Conservation (phyloP, 2,113 vertebrate species). For the Pan paniscus region DNA sequence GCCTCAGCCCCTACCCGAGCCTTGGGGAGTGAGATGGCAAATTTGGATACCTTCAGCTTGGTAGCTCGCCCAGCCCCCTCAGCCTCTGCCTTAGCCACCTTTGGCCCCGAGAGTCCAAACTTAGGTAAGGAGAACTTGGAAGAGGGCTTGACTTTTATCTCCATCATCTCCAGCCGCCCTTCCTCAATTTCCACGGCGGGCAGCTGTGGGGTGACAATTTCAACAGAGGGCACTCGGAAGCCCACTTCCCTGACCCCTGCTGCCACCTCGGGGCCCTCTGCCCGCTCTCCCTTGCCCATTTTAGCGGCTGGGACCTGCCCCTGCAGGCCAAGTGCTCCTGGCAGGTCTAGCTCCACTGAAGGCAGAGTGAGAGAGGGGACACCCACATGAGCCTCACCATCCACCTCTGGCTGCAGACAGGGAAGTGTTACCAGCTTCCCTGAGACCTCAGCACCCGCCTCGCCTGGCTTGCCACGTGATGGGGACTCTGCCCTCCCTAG, state of each 20-base stretch:
- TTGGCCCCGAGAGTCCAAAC: conserved; percentile 78
- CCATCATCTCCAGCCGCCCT: background rate
- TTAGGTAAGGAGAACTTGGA: conserved; percentile 83
- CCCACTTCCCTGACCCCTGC: background rate
- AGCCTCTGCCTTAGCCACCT: conserved; percentile 68
- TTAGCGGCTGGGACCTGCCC: background rate
- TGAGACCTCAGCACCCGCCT: conserved; percentile 67
- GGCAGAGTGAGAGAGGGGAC: conserved; percentile 78
- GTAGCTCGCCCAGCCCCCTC: conserved; percentile 60
- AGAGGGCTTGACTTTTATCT: conserved; percentile 75
- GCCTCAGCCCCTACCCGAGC: conserved; percentile 59
- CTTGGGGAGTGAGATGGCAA: conserved; percentile 81
- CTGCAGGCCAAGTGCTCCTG: conserved; percentile 77
- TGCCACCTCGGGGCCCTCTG: conserved; percentile 43
- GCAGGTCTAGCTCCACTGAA: conserved; percentile 83
- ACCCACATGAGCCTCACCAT: conserved; percentile 39
- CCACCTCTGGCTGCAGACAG: conserved; percentile 50
- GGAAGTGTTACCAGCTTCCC: conserved; percentile 54
- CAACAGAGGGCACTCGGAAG: conserved; percentile 70
- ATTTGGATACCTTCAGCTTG: conserved; percentile 78
- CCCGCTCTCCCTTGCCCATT: conserved; percentile 51
- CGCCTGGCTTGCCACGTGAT: background rate
- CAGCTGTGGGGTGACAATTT: conserved; percentile 70
- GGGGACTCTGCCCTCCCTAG: conserved; percentile 62
- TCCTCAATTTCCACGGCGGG: conserved; percentile 48